These are phyloP conservation scores for Morone chrysops DNA, from an alignment of 2,113 vertebrate genomes.

Conservation along the genomic window DNA sequence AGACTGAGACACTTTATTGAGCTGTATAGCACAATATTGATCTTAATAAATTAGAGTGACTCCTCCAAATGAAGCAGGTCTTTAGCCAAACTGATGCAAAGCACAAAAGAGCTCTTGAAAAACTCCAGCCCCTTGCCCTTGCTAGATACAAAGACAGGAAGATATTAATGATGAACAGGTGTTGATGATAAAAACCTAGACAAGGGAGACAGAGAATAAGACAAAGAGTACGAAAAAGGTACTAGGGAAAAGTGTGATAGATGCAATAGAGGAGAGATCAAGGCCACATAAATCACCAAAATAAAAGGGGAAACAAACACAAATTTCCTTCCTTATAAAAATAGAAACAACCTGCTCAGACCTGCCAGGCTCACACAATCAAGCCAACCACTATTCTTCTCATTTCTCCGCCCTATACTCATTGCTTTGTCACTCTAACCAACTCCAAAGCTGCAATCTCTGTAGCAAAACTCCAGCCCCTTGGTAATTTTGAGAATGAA, in stretches of 20 bases:
- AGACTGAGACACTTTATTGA: conserved; percentile 47
- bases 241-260: conserved; percentile 20
- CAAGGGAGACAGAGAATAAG: too few species aligned
- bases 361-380: conserved; percentile 44
- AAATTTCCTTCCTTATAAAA: conserved; percentile 23
- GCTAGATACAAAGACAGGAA: conserved; percentile 10
- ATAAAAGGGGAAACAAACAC: not conserved
- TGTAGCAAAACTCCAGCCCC: conserved; percentile 49
- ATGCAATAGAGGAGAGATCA: not conserved
- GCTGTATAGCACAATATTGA: conserved; percentile 54
- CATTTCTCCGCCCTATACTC: conserved; percentile 24
- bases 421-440: conserved; percentile 45
- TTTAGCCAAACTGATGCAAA: conserved; percentile 45
- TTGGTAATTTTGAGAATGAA: conserved; percentile 65
- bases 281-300: conserved; percentile 7
- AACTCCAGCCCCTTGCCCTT: too few species aligned
- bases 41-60: conserved; percentile 48
- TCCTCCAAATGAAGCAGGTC: conserved; percentile 53
- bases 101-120: conserved; percentile 2
- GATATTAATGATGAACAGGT: conserved; percentile 25
- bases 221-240: conserved; percentile 8
- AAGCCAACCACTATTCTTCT: conserved; percentile 41
- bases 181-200: not conserved
- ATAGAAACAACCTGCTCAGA: conserved; percentile 31
- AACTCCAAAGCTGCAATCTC: conserved; percentile 50